These are phyloP conservation scores for Glareola pratincola DNA, from an alignment of 2,113 vertebrate species.

Conservation along the genomic window DNA sequence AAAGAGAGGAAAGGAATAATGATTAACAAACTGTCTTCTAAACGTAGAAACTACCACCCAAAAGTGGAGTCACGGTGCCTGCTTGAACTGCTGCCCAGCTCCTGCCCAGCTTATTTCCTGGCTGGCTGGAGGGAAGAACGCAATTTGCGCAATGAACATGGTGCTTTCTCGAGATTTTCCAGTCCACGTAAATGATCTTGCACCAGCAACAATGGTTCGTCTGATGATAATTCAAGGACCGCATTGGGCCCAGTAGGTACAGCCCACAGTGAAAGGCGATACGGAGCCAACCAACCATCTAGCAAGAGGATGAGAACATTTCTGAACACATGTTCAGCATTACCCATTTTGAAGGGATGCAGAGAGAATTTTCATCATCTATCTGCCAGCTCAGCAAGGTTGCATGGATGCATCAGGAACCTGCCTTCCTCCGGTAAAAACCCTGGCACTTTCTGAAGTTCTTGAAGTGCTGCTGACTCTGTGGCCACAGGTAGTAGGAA, in stretches of 20 bases:
- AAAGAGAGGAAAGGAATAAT: not conserved
- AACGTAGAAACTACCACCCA: not conserved
- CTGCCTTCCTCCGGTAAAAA: not conserved
- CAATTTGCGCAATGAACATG: not conserved
- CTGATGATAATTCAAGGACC: not conserved
- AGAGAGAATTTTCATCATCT: not conserved
- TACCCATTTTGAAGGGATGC: not conserved
- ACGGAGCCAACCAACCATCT: not conserved
- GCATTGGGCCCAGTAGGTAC: not conserved
- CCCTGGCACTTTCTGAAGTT: not conserved
- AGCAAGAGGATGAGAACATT: not conserved
- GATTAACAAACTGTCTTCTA: not conserved
- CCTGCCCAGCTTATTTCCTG: not conserved
- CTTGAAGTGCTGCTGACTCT: not conserved
- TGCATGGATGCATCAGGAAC: not conserved
- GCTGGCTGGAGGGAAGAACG: not conserved
- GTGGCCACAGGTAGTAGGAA: not conserved
- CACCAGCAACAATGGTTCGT: not conserved
- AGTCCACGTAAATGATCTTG: not conserved
- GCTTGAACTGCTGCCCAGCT: not conserved
- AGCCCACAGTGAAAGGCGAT: not conserved
- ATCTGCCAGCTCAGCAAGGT: not conserved
- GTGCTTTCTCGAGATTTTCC: not conserved
- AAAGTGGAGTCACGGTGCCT: not conserved
- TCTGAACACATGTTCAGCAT: not conserved